These are phyloP conservation scores for Podilymbus podiceps DNA, from an alignment of 2,113 vertebrate species.

Conservation along the genomic window DNA sequence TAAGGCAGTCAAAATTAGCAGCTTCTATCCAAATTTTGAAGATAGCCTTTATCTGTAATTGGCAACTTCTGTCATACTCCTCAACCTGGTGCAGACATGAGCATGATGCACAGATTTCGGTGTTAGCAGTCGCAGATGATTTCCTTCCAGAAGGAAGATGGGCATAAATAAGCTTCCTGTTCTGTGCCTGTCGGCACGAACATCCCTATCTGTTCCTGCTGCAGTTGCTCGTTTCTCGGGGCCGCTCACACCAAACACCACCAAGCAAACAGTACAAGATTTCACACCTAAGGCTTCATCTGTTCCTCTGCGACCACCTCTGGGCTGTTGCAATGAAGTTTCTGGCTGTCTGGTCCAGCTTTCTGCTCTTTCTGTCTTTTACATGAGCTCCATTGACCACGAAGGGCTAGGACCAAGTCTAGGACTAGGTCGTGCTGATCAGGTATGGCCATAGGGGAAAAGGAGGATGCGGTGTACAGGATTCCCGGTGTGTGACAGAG, in stretches of 20 bases:
- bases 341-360: neutral
- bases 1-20: neutral
- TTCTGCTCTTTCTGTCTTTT: neutral
- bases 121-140: neutral
- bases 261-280: neutral
- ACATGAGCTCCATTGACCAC: neutral
- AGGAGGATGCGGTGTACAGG: neutral
- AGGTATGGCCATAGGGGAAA: neutral
- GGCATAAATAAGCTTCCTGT: conserved; percentile 8
- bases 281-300: neutral
- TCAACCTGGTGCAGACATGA: neutral
- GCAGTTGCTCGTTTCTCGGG: neutral
- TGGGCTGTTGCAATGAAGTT: neutral
- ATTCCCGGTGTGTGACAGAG: neutral
- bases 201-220: neutral
- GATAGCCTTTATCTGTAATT: neutral
- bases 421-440: neutral
- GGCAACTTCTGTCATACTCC: neutral
- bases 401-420: neutral
- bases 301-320: neutral
- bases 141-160: conserved; percentile 13
- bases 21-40: neutral
- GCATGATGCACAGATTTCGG: neutral
- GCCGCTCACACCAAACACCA: neutral
- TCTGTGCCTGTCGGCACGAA: conserved; percentile 15